Evolutionary conservation across 1,140 invertebrate genomes (phyloP), one percentile per base, ranked within the genome.

Genomic region (Diuraphis noxia): DNA sequence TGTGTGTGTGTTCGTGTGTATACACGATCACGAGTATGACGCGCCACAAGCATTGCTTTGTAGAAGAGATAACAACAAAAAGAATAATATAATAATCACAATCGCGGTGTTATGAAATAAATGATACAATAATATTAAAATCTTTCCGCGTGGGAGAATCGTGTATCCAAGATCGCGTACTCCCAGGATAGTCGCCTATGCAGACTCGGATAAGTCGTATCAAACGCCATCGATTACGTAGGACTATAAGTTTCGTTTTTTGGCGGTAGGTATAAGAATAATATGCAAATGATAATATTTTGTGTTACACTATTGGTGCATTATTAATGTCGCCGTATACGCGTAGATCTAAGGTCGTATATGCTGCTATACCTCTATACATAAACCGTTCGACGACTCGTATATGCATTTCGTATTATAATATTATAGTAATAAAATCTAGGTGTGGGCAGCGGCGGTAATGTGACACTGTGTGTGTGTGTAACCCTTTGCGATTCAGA

Each of bases 401-500:
- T 5, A 0, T 21, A 6, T 3, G 46, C 46, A 49, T 21, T 49
- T 49, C 46, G 46, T 7, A 49, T 49, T 23, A 72, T n/a, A 25
- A 52, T 52, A 52, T 52, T 9, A 72, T 72, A 72, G 34, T 72
- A 72, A 72, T n/a, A n/a, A 72, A 38, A 41, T 84, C 30, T 84
- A 84, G 82, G 41, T 84, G 81, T 84, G 49, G 85, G 25, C 13
- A 2, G 36, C 34, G 36, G 21, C 9, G 4, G 85, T 87, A 87
- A 87, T 52, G 85, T 5, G 85, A 87, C 86, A 38, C 49, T 36
- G n/a, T 72, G n/a, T 63, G 56, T 72, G 30, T 30, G 10, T 13
- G 13, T 25, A 88, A 88, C 86, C 85, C 85, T 56, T 87, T 87
- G 49, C 85, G n/a, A 87, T 87, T 56, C 49, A 49, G 86, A n/a